A percentile compares a stretch with the other conserved stretches of the same genome.
Conservation (phyloP, 2,113 vertebrate species). For the Centropristis striata region DNA sequence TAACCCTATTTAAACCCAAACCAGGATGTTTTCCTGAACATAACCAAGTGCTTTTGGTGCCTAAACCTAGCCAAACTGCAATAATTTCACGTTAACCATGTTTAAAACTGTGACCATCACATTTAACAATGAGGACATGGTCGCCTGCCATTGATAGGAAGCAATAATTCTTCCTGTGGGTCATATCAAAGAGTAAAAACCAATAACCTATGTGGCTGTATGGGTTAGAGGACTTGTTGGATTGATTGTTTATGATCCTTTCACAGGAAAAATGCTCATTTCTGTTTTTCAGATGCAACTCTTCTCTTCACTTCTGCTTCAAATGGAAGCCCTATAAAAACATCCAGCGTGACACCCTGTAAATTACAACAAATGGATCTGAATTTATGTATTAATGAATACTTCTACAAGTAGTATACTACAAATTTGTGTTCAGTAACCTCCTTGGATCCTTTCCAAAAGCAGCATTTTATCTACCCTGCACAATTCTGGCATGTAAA, state of each 20-base stretch:
- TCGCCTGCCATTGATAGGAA: too few relatives aligned
- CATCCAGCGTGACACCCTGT: background rate
- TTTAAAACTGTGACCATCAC: too few relatives aligned
- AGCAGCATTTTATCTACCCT: conserved; percentile 50
- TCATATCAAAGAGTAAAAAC: too few relatives aligned
- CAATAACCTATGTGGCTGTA: too few relatives aligned
- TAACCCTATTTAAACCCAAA: too few relatives aligned
- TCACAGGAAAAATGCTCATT: background rate
- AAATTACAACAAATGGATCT: conserved; percentile 41
- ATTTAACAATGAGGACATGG: too few relatives aligned
- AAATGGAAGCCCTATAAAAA: conserved; percentile 12
- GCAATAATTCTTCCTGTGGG: too few relatives aligned
- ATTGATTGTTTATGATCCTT: background rate
- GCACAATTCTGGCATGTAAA: conserved; percentile 54
- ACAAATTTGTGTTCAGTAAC: conserved; percentile 43
- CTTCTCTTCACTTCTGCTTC: conserved; percentile 5
- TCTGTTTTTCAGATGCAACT: conserved; percentile 13
- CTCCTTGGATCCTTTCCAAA: conserved; percentile 49
- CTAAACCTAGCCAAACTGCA: too few relatives aligned
- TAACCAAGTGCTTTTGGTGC: too few relatives aligned
- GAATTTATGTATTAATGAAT: conserved; percentile 51
- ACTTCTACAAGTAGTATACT: conserved; percentile 41
- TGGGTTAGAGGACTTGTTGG: too few relatives aligned
- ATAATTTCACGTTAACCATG: too few relatives aligned
- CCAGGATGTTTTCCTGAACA: too few relatives aligned